Evolutionary conservation across 2,797 vertebrate species (phyloP), one percentile per base, ranked within the genome.

Genomic region (Dipus sagitta): DNA sequence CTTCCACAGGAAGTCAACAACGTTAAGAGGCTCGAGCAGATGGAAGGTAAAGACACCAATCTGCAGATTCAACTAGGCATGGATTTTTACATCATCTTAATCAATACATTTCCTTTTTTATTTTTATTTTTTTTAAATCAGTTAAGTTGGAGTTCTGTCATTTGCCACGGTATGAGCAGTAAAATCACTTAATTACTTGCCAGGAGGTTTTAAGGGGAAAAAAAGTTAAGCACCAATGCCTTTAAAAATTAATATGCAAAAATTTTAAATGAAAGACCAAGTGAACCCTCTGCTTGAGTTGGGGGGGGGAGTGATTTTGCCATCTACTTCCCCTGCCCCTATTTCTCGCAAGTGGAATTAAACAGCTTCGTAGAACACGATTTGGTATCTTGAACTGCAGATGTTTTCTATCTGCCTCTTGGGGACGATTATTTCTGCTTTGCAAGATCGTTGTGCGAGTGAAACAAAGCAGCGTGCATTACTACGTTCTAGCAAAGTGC

Each of bases 141-240:
- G 38, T 38, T 38, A 38, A 42, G 74, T 42, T 74, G 20, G 62
- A 64, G 54, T 76, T 89, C 62, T 74, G 23, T 81, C 71, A 76
- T 32, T 76, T 90, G n/a, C 21, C 87, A 76, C n/a, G 34, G n/a
- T 85, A 68, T 82, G 72, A 93, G 79, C 1, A 70, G 52, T 75
- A 89, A 89, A 90, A 92, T 88, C 47, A 85, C 68, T 95, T 95
- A 65, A 91, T 86, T 76, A 90, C 88, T 83, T 91, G 83, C 80
- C 65, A 83, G 95, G 79, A 77, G 80, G 88, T 77, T 96, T 94
- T 58, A 38, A 11, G 2, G 68, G 42, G 6, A 78, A 71, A 79
- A 52, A 74, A 71, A 28, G 18, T 11, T 68, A 84, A 90, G 77
- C 4, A 30, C 26, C 15, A 67, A 58, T 58, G 42, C 14, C 20